These are phyloP conservation scores for Oreochromis aureus DNA, from an alignment of 2,113 vertebrate genomes.

Conservation along the genomic window DNA sequence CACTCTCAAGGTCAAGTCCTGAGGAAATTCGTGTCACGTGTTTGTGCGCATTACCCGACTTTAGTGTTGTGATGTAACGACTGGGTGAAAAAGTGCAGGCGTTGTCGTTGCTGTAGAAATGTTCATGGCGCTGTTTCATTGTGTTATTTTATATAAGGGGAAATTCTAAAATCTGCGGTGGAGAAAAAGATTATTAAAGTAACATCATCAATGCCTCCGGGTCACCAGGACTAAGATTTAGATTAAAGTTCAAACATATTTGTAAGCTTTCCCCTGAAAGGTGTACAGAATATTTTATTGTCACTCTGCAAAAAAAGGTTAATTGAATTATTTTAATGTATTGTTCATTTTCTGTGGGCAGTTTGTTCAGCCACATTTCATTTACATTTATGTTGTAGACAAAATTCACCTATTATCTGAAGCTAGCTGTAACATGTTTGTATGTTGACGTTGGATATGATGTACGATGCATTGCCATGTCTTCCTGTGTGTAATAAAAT, in stretches of 20 bases:
- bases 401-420: neutral
- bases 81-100: neutral
- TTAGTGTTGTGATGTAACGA: neutral
- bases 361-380: neutral
- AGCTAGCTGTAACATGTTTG: slow-evolving; percentile 17
- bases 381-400: slow-evolving; percentile 3
- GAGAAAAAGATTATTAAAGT: neutral
- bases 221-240: neutral
- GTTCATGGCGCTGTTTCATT: neutral
- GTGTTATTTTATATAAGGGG: neutral
- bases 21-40: neutral
- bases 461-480: slow-evolving; percentile 15
- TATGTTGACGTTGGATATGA: neutral
- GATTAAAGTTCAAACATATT: neutral
- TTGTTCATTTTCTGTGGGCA: neutral
- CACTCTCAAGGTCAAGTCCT: neutral
- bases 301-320: neutral
- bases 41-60: slow-evolving; percentile 1
- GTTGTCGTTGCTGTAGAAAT: neutral
- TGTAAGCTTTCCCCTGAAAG: neutral
- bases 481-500: slow-evolving; percentile 51
- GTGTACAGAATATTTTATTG: slow-evolving; percentile 9
- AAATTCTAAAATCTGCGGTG: neutral
- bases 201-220: neutral
- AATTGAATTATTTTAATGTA: neutral